Evolutionary conservation across 2,797 vertebrate genomes (phyloP), one percentile per base, ranked within the genome.

Genomic region (Toxotes lorentzi): DNA sequence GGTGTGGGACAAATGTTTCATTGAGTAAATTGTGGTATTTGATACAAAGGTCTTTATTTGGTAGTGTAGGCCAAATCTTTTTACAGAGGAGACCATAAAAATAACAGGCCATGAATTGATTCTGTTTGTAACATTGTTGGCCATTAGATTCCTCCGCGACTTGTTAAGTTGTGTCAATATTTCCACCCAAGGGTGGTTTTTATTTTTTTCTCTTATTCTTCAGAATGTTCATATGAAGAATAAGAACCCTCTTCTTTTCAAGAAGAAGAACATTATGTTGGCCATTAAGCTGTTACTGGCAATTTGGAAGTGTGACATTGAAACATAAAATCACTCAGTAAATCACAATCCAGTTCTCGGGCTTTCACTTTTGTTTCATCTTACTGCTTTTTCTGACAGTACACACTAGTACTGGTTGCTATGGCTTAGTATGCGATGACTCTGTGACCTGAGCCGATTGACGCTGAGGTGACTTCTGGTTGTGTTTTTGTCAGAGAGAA

Each of bases 371-470:
- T 53, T 27, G 54, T 71, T 60, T 53, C 5, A 67, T 61, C 27
- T 14, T 4, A 48, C 50, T 30, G 27, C 27, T 30, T 30, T 45
- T 34, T 48, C 56, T 32, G 48, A 54, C 27, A 12, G 13, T 45
- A 34, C 6, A 68, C 1, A 5, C 35, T 13, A 41, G 56, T 34
- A 34, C 24, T 68, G 27, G 27, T 30, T 19, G 43, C 23, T 34
- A 0, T 54, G 12, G 38, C 64, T 53, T 24, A 4, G 47, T 45
- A 19, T 61, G 32, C 12, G 13, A 48, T 69, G 53, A 79, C 40
- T 72, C n/a, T 62, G 65, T 64, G 51, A 68, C 73, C 48, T 74
- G 65, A 65, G 58, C 51, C 47, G 66, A 13, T 58, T 64, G 60
- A 69, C 24, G 40, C 61, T 34, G 40, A 71, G 81, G 59, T 63